Conservation (phyloP, 2,888 invertebrate species). For the Seira musarum region DNA sequence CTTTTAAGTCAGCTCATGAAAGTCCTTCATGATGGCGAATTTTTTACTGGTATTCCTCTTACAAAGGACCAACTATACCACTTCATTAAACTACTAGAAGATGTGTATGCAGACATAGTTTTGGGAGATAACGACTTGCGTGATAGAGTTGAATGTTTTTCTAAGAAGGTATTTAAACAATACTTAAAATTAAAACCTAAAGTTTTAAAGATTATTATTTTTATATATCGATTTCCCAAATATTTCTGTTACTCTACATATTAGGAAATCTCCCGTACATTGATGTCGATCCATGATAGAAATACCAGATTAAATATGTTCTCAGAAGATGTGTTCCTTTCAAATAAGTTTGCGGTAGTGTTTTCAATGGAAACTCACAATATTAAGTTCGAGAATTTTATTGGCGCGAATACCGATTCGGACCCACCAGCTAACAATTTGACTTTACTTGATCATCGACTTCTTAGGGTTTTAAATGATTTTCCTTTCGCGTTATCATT, state of each 20-base stretch:
- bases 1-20: constrained; percentile 85
- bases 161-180: constrained; percentile 41
- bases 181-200: not conserved
- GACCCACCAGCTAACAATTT: constrained; percentile 75
- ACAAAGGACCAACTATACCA: constrained; percentile 70
- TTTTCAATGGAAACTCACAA: constrained; percentile 70
- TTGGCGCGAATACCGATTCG: not conserved
- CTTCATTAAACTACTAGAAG: constrained; percentile 25
- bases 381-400: constrained; percentile 72
- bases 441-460: constrained; percentile 70
- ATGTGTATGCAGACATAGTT: constrained; percentile 32
- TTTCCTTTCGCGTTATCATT: constrained; percentile 97
- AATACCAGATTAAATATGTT: constrained; percentile 88
- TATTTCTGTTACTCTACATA: constrained; percentile 33
- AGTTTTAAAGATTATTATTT: not conserved
- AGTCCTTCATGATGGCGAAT: constrained; percentile 90
- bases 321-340: constrained; percentile 81
- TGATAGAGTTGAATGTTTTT: constrained; percentile 14
- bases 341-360: constrained; percentile 72
- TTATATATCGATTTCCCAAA: not conserved
- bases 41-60: constrained; percentile 74
- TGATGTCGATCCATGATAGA: constrained; percentile 87
- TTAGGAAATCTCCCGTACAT: constrained; percentile 81
- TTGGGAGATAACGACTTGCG: constrained; percentile 49
- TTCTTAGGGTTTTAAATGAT: constrained; percentile 89